Evolutionary conservation across 2,888 invertebrate species (phyloP), one percentile per base, ranked within the genome.

Genomic region (Synanthedon myopaeformis): DNA sequence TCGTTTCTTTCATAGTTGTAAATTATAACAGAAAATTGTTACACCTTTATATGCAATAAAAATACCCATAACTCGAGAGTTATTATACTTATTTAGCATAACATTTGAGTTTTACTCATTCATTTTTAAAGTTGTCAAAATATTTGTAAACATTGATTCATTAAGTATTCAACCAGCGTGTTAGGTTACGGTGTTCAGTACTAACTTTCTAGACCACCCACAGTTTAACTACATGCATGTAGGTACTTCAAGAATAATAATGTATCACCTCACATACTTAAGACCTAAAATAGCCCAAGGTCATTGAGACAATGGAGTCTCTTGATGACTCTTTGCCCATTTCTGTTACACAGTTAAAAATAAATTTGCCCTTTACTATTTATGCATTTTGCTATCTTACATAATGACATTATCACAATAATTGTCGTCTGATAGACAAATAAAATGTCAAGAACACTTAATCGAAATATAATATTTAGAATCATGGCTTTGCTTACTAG

Each of bases 241-340:
- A 63, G 42, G 51, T 41, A 41, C 12, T 12, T 19, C 35, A 63
- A 59, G 79, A 81, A 83, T 83, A 79, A 72, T 74, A 82, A 82
- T 80, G 69, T 61, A 68, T 67, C 70, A 67, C 65, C 68, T 68
- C 41, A 14, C 35, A 28, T n/a, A 50, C 17, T 1, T 8, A 50
- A 35, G 8, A 35, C 35, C 49, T 49, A 49, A 12, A 23, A 69
- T 67, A 55, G 58, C 62, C 54, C 76, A 76, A 78, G 77, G 74
- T 67, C 72, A 58, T 57, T 56, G 54, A 61, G 62, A 79, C 76
- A 79, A 79, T 81, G 66, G 73, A 58, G 64, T 54, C 60, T 62
- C 63, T 77, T 81, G 72, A 82, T 82, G 74, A 69, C 74, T 75
- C 78, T 75, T 73, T 74, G 74, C 66, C 78, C 77, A 74, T 72